Conservation (phyloP, 1,140 invertebrate species). For the Drosophila persimilis region DNA sequence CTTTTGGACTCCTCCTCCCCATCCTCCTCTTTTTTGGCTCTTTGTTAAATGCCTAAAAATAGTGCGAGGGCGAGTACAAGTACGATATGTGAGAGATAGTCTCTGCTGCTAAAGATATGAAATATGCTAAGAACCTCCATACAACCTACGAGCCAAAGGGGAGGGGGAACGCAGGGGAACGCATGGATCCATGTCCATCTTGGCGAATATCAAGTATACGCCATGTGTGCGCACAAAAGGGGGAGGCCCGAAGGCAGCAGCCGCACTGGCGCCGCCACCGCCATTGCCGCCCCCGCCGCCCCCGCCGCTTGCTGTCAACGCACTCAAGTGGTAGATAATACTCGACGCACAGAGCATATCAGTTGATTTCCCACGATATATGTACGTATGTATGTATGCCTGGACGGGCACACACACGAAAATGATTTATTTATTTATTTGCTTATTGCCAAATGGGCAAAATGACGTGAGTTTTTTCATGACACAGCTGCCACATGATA, state of each 20-base stretch:
- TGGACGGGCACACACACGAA: slow-evolving; percentile 39
- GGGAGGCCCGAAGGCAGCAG: slow-evolving; percentile 11
- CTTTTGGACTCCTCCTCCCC: slow-evolving; percentile 8
- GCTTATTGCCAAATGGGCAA: slow-evolving; percentile 69
- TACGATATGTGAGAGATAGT: slow-evolving; percentile 30
- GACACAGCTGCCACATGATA: slow-evolving; percentile 62
- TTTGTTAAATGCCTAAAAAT: slow-evolving; percentile 52
- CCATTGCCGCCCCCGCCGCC: slow-evolving; percentile 54
- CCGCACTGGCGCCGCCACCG: slow-evolving; percentile 53
- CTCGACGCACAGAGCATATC: too few species aligned
- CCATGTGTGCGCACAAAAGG: slow-evolving; percentile 48
- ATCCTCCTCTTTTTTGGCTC: slow-evolving; percentile 8
- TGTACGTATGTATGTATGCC: neutral
- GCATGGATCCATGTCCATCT: slow-evolving; percentile 12
- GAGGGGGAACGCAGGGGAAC: neutral
- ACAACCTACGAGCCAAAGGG: too few species aligned
- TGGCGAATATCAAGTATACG: slow-evolving; percentile 61
- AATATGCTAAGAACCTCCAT: slow-evolving; percentile 33
- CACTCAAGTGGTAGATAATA: slow-evolving; percentile 52
- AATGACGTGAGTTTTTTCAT: slow-evolving; percentile 53
- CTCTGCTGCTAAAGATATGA: slow-evolving; percentile 25
- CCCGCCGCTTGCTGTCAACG: slow-evolving; percentile 54
- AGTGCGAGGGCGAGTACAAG: slow-evolving; percentile 22
- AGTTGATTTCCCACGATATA: neutral
- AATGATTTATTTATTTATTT: slow-evolving; percentile 82